Evolutionary conservation across 1,140 invertebrate genomes (phyloP).

Genomic region (Nilaparvata lugens): DNA sequence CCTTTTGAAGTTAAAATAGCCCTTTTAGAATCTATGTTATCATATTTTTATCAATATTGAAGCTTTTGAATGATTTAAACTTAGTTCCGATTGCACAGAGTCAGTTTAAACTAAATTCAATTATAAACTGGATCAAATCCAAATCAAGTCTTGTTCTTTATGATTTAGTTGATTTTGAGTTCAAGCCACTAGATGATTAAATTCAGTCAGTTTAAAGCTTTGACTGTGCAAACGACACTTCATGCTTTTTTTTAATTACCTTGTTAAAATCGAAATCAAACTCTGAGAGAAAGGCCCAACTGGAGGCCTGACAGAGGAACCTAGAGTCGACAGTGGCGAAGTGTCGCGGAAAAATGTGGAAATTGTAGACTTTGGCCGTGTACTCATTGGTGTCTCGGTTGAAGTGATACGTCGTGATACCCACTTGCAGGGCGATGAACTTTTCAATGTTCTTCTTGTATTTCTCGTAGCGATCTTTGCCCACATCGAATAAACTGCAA

Average conservation of each 20-base stretch:
- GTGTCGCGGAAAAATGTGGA: slow-evolving; percentile 54
- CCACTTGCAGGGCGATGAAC: slow-evolving; percentile 52
- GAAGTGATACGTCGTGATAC: slow-evolving; percentile 50
- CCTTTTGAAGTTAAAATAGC: no score
- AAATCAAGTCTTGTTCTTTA: no score
- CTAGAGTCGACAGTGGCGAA: slow-evolving; percentile 46
- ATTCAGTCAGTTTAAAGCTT: no score
- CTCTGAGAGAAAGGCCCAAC: slow-evolving; percentile 50
- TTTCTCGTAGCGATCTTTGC: slow-evolving; percentile 48
- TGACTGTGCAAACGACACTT: no score
- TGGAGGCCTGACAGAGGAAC: slow-evolving; percentile 51
- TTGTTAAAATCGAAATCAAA: slow-evolving; percentile 68
- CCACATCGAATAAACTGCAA: slow-evolving; percentile 61
- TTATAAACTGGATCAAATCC: no score
- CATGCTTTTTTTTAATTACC: slow-evolving; percentile 39
- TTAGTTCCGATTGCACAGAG: no score
- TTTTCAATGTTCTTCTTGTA: slow-evolving; percentile 44
- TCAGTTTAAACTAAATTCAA: no score
- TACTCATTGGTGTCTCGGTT: slow-evolving; percentile 45
- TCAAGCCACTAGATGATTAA: no score
- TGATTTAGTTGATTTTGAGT: no score
- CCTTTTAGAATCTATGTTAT: no score
- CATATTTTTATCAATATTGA: no score
- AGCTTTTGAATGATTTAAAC: no score
- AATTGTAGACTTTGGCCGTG: slow-evolving; percentile 48